Conservation (phyloP, 2,113 vertebrate genomes). For the Cnemophilus loriae region DNA sequence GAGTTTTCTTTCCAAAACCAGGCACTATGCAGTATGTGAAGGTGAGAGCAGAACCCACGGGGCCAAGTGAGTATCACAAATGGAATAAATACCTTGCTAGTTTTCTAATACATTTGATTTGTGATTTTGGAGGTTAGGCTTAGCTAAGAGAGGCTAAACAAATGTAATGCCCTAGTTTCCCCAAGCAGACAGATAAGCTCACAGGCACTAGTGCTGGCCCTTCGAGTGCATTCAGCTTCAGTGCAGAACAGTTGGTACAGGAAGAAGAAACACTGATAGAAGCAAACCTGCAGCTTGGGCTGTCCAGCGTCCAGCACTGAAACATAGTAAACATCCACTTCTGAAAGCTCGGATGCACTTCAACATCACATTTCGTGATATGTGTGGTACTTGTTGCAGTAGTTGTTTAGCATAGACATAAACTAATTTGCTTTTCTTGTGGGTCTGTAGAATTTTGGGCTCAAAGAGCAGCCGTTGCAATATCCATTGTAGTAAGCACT, state of each 20-base stretch:
- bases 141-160: neutral
- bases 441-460: neutral
- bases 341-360: neutral
- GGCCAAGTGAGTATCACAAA: neutral
- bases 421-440: neutral
- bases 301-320: neutral
- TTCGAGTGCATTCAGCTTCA: neutral
- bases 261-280: neutral
- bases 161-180: neutral
- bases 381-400: neutral
- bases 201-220: neutral
- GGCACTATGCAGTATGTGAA: neutral
- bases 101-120: neutral
- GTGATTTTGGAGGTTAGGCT: neutral
- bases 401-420: neutral
- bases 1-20: neutral
- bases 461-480: neutral
- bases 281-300: neutral
- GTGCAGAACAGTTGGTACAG: neutral
- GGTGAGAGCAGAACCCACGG: neutral
- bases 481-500: accelerated
- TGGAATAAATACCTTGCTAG: neutral
- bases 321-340: neutral
- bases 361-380: neutral
- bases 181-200: neutral